Evolutionary conservation across 92 coral and sea anemone genomes (phyloP), one percentile per base, ranked within the genome.

Genomic region (Chrysogorgia sp.): DNA sequence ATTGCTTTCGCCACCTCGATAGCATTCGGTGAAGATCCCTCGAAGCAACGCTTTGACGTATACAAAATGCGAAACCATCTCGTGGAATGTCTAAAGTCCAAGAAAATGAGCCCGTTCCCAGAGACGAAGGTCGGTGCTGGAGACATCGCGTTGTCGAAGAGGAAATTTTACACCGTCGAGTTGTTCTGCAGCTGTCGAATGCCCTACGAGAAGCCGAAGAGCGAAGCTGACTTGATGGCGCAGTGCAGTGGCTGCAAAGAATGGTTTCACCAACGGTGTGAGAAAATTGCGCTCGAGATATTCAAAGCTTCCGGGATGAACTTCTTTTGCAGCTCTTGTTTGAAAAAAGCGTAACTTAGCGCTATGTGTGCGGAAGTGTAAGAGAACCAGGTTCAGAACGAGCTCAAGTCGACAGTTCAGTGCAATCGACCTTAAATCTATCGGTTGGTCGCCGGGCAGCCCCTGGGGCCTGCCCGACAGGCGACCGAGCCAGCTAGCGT

Each of bases 181-280:
- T 67, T 81, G 45, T 71, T 68, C 60, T 81, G 85, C 43, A 68
- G 79, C 47, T 81, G 85, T 50, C 85, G 85, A 41, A 81, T 81
- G 70, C 85, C 88, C 10, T 72, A 72, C 32, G 79, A 72, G 79
- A 72, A 72, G 22, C 79, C 79, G 22, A 72, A 72, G 65, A 72
- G 64, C 50, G 79, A 72, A n/a, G 52, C 64, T 52, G 79, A 72
- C 50, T 28, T 72, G 10, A 72, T 72, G 79, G 79, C 79, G 32
- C 79, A 53, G 17, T 72, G 79, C 35, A 65, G 79, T 10, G 35
- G 65, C 65, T 72, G 79, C 43, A 72, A 72, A 29, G 79, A 72
- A 28, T 72, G 79, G 79, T 72, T 72, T 56, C 79, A 72, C 28
- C 79, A 72, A 41, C 19, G 52, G 41, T 72, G 79, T 37, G 79